Percentiles rank a stretch among this genome's conserved stretches.
phyloP scores from a whole-genome alignment of 2,113 vertebrate species.

The Hiodon alosoides region DNA sequence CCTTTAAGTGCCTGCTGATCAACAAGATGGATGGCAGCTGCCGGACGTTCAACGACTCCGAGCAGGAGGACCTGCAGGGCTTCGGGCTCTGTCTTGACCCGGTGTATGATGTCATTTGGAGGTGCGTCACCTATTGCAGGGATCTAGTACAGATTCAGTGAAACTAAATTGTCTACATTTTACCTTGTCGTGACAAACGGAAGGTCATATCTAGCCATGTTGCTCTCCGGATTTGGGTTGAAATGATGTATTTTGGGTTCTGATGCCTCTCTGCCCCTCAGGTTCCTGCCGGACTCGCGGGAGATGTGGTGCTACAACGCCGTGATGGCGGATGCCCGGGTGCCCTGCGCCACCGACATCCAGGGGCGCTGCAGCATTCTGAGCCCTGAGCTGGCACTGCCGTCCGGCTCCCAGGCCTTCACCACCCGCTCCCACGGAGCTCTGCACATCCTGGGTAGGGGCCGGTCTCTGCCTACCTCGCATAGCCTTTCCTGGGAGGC shows the following conservation, averaged over 20 bases:
- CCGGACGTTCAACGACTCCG: constrained; percentile 96
- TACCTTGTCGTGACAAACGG: too few relatives aligned
- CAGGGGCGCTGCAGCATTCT: constrained; percentile 89
- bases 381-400: constrained; percentile 90
- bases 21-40: constrained; percentile 98
- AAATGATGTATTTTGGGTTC: background rate
- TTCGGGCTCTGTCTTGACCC: constrained; percentile 96
- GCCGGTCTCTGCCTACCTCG: background rate
- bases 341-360: constrained; percentile 81
- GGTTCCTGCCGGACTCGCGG: constrained; percentile 78
- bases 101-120: constrained; percentile 98
- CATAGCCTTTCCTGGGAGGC: background rate
- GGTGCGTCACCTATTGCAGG: constrained; percentile 58
- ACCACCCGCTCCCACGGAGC: constrained; percentile 95
- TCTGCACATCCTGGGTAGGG: constrained; percentile 88
- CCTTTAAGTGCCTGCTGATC: constrained; percentile 96
- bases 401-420: constrained; percentile 82
- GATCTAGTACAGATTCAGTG: too few relatives aligned
- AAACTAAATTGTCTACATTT: too few relatives aligned
- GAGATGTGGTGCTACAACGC: constrained; percentile 97
- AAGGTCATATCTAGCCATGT: too few relatives aligned
- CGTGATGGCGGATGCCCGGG: constrained; percentile 89
- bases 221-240: background rate
- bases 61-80: constrained; percentile 96
- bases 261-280: constrained; percentile 42